Conservation (phyloP, 2,888 invertebrate species). For the Lutraria lutraria region DNA sequence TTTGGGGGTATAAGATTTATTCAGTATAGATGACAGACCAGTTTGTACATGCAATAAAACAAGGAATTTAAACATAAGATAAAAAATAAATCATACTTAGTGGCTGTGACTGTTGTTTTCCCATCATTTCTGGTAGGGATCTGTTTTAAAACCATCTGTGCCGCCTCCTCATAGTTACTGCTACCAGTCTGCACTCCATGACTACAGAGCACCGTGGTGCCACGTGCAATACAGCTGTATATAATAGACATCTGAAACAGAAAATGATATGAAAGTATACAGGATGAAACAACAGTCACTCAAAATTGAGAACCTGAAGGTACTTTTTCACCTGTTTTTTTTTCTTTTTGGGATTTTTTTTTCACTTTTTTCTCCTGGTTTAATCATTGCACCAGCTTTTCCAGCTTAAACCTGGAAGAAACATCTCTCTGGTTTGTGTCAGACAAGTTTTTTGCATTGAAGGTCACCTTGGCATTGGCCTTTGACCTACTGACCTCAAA, state of each 20-base stretch:
- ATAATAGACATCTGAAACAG: slow-evolving; percentile 76
- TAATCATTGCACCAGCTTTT: no score
- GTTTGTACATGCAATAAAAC: not conserved
- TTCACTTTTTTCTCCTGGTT: no score
- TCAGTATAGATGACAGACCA: not conserved
- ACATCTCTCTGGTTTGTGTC: no score
- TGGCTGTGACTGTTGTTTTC: slow-evolving; percentile 84
- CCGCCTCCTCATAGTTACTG: slow-evolving; percentile 79
- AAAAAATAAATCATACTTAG: slow-evolving; percentile 73
- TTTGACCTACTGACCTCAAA: no score
- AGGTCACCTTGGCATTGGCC: no score
- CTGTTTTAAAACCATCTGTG: slow-evolving; percentile 82
- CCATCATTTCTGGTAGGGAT: slow-evolving; percentile 83
- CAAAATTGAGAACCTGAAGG: not conserved
- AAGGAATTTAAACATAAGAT: not conserved
- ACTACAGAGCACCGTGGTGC: slow-evolving; percentile 83
- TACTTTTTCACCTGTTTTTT: not conserved
- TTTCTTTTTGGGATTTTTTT: not conserved
- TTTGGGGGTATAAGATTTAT: no score
- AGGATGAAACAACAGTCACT: not conserved
- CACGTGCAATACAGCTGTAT: slow-evolving; percentile 83
- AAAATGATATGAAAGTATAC: not conserved
- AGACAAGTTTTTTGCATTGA: no score
- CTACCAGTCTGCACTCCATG: slow-evolving; percentile 79
- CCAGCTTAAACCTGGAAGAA: not conserved